A percentile compares a stretch with the other conserved stretches of the same genome.
Evolutionary conservation across 2,888 invertebrate genomes (phyloP).

Genomic region (Macrosoma leucophasiata): DNA sequence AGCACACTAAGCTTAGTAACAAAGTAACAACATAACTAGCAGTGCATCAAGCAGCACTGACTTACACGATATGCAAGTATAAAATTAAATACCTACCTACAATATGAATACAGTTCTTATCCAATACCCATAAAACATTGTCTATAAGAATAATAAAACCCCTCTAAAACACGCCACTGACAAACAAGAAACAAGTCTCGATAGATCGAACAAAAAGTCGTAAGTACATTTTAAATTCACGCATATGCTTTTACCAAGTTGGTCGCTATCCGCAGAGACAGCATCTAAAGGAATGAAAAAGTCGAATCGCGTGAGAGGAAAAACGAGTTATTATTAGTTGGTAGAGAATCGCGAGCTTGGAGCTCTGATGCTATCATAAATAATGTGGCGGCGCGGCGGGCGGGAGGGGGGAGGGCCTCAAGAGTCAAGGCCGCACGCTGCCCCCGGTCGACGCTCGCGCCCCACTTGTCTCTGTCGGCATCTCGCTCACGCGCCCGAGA

Average conservation of each 20-base stretch:
- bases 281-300: conserved; percentile 46
- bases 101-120: too few relatives aligned
- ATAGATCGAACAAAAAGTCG: too few relatives aligned
- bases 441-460: conserved; percentile 86
- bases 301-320: conserved; percentile 69
- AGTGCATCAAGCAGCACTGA: too few relatives aligned
- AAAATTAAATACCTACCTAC: too few relatives aligned
- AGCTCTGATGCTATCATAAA: conserved; percentile 73
- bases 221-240: too few relatives aligned
- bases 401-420: conserved; percentile 42
- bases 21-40: too few relatives aligned
- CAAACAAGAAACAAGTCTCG: too few relatives aligned
- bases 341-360: conserved; percentile 69
- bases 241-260: conserved; percentile 30
- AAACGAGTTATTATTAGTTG: conserved; percentile 73
- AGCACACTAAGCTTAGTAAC: too few relatives aligned
- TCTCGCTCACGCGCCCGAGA: conserved; percentile 56
- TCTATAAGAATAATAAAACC: too few relatives aligned
- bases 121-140: too few relatives aligned
- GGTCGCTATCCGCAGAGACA: conserved; percentile 37
- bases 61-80: too few relatives aligned
- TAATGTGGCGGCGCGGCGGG: conserved; percentile 67
- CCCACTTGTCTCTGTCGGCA: conserved; percentile 60
- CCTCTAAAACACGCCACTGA: too few relatives aligned
- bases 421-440: conserved; percentile 86